These are phyloP conservation scores for Arremon aurantiirostris DNA, from an alignment of 2,797 vertebrate genomes.

Conservation along the genomic window DNA sequence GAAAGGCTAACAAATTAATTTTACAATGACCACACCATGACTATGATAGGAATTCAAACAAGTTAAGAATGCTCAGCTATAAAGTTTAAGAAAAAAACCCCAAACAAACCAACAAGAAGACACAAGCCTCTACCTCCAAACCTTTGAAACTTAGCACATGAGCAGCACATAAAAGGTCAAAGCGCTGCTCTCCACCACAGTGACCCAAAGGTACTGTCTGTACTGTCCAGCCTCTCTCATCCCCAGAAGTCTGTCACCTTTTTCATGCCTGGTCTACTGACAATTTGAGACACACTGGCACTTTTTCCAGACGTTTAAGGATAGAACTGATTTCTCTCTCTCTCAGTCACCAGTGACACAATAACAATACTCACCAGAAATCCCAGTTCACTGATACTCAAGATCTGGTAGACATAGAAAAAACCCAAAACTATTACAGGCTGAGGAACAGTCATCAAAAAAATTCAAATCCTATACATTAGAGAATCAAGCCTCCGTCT, in stretches of 20 bases:
- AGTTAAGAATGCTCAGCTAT: not conserved
- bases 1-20: constrained; percentile 54
- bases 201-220: not conserved
- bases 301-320: not conserved
- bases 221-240: not conserved
- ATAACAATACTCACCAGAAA: not conserved
- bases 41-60: constrained; percentile 1
- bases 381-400: not conserved
- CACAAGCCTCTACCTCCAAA: not conserved
- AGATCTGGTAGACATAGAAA: not conserved
- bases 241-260: not conserved
- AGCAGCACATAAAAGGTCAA: not conserved
- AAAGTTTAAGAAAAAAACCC: not conserved
- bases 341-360: not conserved
- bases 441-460: not conserved
- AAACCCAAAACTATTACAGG: not conserved
- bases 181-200: not conserved
- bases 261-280: not conserved
- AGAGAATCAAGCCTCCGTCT: not conserved
- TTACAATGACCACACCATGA: not conserved
- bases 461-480: not conserved
- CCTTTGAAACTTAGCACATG: not conserved
- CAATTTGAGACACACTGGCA: not conserved
- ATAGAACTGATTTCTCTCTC: not conserved
- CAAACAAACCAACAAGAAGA: not conserved